A percentile compares a stretch with the other conserved stretches of the same genome.
Evolutionary conservation across 2,113 vertebrate genomes (phyloP).

Genomic region (Grantiella picta): DNA sequence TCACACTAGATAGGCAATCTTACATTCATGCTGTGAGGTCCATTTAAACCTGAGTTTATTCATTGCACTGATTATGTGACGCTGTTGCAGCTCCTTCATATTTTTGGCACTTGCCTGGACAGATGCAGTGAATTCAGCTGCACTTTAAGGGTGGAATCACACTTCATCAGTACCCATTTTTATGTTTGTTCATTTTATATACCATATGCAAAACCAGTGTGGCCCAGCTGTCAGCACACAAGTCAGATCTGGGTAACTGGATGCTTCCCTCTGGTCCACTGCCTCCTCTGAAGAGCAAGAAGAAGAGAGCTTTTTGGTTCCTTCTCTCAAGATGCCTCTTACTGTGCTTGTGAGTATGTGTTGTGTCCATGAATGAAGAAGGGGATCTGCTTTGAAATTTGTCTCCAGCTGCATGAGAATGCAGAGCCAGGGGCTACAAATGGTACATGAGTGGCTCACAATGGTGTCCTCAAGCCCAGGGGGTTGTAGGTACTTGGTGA

Average conservation of each 20-base stretch:
- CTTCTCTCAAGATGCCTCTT: not conserved
- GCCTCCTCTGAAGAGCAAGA: not conserved
- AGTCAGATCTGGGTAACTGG: not conserved
- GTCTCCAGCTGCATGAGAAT: not conserved
- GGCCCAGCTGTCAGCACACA: not conserved
- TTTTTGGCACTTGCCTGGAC: not conserved
- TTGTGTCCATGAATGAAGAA: not conserved
- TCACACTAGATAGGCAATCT: not conserved
- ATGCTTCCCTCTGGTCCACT: not conserved
- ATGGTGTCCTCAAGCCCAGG: not conserved
- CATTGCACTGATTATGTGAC: not conserved
- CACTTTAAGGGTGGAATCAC: not conserved
- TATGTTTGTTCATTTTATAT: not conserved
- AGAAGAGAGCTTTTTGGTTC: not conserved
- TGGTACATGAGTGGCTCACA: not conserved
- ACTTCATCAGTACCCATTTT: constrained; percentile 34
- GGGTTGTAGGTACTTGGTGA: not conserved
- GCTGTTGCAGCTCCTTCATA: not conserved
- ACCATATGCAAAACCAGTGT: not conserved
- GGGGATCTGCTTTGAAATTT: not conserved
- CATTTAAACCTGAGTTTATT: not conserved
- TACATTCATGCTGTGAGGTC: not conserved
- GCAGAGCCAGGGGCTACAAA: not conserved
- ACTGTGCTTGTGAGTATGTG: not conserved
- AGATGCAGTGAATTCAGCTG: not conserved